Evolutionary conservation across 2,888 invertebrate genomes (phyloP).

Genomic region (Artemia sp.): DNA sequence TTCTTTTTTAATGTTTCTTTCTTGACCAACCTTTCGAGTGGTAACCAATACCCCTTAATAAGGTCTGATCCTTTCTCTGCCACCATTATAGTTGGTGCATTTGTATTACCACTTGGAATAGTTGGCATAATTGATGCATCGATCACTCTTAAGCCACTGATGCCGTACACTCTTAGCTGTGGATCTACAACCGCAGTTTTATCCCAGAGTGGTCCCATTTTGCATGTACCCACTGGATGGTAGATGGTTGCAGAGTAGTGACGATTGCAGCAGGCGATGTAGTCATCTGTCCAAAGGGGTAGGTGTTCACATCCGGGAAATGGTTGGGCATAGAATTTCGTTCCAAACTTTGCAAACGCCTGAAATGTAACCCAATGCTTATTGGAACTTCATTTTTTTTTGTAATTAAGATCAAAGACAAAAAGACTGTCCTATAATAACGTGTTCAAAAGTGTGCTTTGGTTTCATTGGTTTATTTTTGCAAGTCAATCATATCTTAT

Average conservation of each 20-base stretch:
- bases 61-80: constrained; percentile 48
- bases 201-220: constrained; percentile 49
- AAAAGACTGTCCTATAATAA: too few species aligned
- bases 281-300: constrained; percentile 44
- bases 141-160: constrained; percentile 47
- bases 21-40: not conserved
- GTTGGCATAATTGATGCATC: constrained; percentile 52
- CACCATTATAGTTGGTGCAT: constrained; percentile 52
- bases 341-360: constrained; percentile 24
- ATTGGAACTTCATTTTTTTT: too few species aligned
- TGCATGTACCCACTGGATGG: constrained; percentile 51
- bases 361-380: not conserved
- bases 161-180: constrained; percentile 44
- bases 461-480: too few species aligned
- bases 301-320: constrained; percentile 42
- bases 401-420: too few species aligned
- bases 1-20: too few species aligned
- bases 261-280: constrained; percentile 46
- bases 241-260: constrained; percentile 51
- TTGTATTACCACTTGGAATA: constrained; percentile 46
- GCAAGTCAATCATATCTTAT: too few species aligned
- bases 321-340: constrained; percentile 29
- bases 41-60: constrained; percentile 38
- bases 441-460: too few species aligned
- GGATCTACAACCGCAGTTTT: constrained; percentile 47